Conservation (phyloP, 2,797 vertebrate genomes). For the Cossypha caffra region DNA sequence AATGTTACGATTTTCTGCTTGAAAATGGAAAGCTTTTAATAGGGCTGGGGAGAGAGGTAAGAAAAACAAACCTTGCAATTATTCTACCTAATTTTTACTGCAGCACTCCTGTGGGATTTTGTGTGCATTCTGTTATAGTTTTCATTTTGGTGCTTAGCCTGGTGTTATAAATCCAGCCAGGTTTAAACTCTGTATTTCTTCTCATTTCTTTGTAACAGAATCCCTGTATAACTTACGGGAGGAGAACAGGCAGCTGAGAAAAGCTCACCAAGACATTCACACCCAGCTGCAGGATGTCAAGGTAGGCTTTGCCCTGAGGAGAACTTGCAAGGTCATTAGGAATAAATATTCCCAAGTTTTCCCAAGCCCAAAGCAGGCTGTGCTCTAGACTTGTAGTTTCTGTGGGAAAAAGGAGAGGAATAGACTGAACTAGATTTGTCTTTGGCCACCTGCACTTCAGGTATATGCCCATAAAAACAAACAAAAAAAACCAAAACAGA, state of each 20-base stretch:
- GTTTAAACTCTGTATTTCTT: neutral
- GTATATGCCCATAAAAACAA: neutral
- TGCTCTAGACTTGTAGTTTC: neutral
- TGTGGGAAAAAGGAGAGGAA: neutral
- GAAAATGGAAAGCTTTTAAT: neutral
- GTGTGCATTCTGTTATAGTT: neutral
- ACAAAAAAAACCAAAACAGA: neutral
- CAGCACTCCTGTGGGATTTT: neutral
- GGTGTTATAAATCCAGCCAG: neutral
- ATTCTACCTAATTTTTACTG: neutral
- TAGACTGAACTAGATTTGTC: neutral
- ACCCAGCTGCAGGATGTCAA: constrained; percentile 91
- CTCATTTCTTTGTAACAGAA: constrained; percentile 76
- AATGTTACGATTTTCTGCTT: neutral
- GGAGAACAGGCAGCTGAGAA: constrained; percentile 94
- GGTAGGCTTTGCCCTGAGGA: constrained; percentile 75
- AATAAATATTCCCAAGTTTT: neutral
- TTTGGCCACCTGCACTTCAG: neutral
- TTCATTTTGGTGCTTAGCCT: neutral
- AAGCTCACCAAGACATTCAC: constrained; percentile 94
- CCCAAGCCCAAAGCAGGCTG: neutral
- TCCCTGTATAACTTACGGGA: constrained; percentile 89
- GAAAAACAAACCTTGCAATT: neutral
- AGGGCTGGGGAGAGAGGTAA: neutral
- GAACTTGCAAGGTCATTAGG: neutral